Evolutionary conservation across 2,888 invertebrate species (phyloP), one percentile per base, ranked within the genome.

Genomic region (Crepidodera aurea): DNA sequence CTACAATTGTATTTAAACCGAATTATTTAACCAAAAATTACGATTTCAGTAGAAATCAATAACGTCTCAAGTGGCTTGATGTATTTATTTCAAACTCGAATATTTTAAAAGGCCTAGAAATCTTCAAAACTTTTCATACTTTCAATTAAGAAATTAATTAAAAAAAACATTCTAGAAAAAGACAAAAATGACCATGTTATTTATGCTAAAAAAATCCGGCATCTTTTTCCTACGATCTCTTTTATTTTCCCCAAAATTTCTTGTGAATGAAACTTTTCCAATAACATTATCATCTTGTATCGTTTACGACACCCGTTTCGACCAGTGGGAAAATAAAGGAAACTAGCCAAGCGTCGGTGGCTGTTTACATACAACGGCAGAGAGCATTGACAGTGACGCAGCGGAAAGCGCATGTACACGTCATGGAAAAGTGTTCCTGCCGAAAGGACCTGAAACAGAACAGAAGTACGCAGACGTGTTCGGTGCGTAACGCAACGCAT

Each of bases 401-500:
- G 59, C 55, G 58, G 60, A 66, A 66, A 66, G 66, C 68, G 65
- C 66, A 67, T 57, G 65, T 48, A 61, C 60, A 68, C 69, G 69
- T 69, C 69, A 69, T 57, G 27, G 60, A 58, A 64, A 63, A 65
- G 66, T 61, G 34, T 48, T 48, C 40, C 18, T 50, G 16, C 27
- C 44, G 39, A 51, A n/a, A 62, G 55, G 19, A 42, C 25, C 57
- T 6, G 37, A 51, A 50, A 60, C 61, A 40, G 15, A 39, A 25
- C 19, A 53, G 64, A 56, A 68, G 63, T 22, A 67, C 74, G 73
- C 72, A 66, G 62, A 46, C 67, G 65, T 64, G 57, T 40, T 56
- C 50, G 18, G 62, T 67, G 66, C 72, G 73, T 76, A 77, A 77
- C 77, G 78, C 78, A 77, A 77, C 78, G 78, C 78, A 78, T 79